phyloP scores from a whole-genome alignment of 2,888 invertebrate species.

The Allolobophora icterica region DNA sequence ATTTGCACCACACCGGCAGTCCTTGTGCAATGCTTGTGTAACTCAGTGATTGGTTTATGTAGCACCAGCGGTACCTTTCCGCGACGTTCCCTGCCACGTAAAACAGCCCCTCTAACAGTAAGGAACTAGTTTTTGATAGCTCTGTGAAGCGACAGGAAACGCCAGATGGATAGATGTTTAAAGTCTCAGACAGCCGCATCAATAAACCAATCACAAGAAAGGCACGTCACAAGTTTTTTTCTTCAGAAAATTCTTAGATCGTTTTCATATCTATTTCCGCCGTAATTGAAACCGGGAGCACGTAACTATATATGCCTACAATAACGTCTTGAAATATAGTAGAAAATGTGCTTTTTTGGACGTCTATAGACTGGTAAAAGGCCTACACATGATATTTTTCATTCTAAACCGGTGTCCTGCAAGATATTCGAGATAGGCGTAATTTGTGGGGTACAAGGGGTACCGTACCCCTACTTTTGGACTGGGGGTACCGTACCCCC shows the following conservation, averaged over 20 bases:
- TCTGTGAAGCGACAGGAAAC: not conserved
- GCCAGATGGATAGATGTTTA: too few species aligned
- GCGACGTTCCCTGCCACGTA: not conserved
- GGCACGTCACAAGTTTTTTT: not conserved
- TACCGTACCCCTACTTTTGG: too few species aligned
- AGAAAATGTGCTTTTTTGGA: not conserved
- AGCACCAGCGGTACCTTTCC: not conserved
- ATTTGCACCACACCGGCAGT: not conserved
- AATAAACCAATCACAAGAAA: not conserved
- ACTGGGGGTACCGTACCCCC: too few species aligned
- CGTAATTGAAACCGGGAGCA: too few species aligned
- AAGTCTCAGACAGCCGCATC: conserved; percentile 5
- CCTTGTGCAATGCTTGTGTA: not conserved
- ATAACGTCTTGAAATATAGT: not conserved
- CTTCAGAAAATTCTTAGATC: too few species aligned
- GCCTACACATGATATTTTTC: not conserved
- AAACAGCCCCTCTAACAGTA: not conserved
- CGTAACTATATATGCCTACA: too few species aligned
- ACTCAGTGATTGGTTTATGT: not conserved
- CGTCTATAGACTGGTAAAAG: not conserved
- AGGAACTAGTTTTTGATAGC: too few species aligned
- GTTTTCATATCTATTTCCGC: too few species aligned
- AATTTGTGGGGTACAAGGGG: too few species aligned
- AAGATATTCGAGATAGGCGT: too few species aligned
- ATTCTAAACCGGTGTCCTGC: not conserved